Evolutionary conservation across 2,113 vertebrate species (phyloP).

Genomic region (Hassar affinis): DNA sequence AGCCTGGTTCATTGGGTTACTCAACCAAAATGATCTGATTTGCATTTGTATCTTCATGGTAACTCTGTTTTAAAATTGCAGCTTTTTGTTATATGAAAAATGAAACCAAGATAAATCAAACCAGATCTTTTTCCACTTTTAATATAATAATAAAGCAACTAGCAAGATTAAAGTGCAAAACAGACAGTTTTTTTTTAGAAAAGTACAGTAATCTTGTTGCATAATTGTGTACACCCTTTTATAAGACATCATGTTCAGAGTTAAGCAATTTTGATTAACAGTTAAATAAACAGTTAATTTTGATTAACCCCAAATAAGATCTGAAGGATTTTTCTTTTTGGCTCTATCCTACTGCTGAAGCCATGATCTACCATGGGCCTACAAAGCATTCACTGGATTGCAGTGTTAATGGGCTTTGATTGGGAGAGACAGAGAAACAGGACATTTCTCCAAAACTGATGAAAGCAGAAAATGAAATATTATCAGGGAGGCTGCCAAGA

Average conservation of each 20-base stretch:
- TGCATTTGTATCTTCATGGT: background rate
- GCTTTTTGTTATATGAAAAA: background rate
- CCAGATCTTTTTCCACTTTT: background rate
- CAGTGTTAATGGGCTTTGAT: background rate
- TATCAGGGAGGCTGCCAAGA: background rate
- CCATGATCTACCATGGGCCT: background rate
- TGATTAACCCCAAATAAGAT: background rate
- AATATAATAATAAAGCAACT: background rate
- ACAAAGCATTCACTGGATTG: background rate
- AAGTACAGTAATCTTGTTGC: background rate
- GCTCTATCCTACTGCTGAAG: background rate
- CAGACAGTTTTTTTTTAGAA: background rate
- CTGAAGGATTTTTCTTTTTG: background rate
- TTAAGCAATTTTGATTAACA: background rate
- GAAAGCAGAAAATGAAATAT: no score
- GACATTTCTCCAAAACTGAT: background rate
- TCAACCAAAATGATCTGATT: no score
- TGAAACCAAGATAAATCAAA: background rate
- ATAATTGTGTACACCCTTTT: background rate
- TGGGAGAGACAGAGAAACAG: background rate
- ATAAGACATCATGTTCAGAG: background rate
- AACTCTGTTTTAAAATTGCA: background rate
- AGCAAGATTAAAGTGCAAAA: background rate
- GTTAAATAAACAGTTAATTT: background rate
- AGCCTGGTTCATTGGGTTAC: background rate